Evolutionary conservation across 1,140 invertebrate genomes (phyloP), one percentile per base, ranked within the genome.

Genomic region (Sarcophaga peregrina): DNA sequence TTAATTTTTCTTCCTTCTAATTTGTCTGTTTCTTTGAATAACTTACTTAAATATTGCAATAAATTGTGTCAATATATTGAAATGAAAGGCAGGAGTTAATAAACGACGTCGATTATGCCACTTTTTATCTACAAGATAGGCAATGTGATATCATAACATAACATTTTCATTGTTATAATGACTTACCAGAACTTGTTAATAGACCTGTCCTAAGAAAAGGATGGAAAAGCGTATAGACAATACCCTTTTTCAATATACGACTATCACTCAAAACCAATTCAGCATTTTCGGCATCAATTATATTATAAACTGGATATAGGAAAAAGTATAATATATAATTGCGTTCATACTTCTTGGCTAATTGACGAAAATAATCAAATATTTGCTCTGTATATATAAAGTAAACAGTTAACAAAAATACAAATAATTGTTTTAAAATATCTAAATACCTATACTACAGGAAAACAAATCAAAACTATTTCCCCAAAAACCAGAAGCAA

Each of bases 1-100:
- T 52, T 52, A 0, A 10, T 3, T 52, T 52, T 1, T 52, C 50
- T 1, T 52, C 13, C 13, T 52, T 5, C 13, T 52, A 3, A 52
- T 37, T 10, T 52, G 5, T 52, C n/a, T n/a, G n/a, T n/a, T n/a
- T 52, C 5, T 13, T 10, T 52, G 50, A n/a, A 62, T 0, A 92
- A 91, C 89, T 86, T 93, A 94, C 84, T 93, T 92, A 86, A 94
- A 94, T 85, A 95, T 94, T 3, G 92, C 91, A 7, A 95, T 84
- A 88, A 97, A 98, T 85, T 96, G 93, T 82, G 94, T 92, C 8
- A 98, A 90, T 82, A 98, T 96, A 86, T 95, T 95, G 85, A 97
- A 97, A 89, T 98, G 97, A 90, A 98, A 98, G 0, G 96, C 94
- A 10, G 96, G 96, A 0, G 97, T 97, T 3, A 98, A 89, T 83